phyloP scores from a whole-genome alignment of 2,113 vertebrate species.

The Ploceus nigricollis region DNA sequence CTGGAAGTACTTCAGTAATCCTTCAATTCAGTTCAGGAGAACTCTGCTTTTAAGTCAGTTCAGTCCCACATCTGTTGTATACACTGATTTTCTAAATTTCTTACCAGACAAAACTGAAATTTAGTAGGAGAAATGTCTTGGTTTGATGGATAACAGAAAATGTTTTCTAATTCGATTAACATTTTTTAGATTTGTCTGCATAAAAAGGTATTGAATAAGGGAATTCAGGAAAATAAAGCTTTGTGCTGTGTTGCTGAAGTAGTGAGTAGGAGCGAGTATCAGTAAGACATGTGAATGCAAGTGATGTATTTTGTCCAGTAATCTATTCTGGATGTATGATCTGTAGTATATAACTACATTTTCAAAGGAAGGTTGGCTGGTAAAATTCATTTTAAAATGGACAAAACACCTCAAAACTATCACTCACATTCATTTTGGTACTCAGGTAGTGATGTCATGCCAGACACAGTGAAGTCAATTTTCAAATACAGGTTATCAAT shows the following conservation, averaged over 20 bases:
- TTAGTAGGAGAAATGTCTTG: neutral
- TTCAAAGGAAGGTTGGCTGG: neutral
- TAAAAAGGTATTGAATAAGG: neutral
- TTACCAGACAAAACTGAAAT: neutral
- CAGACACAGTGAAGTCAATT: neutral
- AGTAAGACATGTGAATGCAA: neutral
- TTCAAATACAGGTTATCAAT: neutral
- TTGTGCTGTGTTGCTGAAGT: neutral
- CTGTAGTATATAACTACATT: neutral
- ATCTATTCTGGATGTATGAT: neutral
- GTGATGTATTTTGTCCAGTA: neutral
- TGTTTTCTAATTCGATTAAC: neutral
- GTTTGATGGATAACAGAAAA: neutral
- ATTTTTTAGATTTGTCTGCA: neutral
- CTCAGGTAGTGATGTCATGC: neutral
- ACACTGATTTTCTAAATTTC: neutral
- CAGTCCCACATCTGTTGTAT: neutral
- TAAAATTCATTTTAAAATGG: neutral
- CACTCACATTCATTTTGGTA: neutral
- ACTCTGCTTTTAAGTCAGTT: neutral
- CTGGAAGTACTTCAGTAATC: neutral
- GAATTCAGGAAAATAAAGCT: neutral
- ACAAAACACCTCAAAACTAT: neutral
- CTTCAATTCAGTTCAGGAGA: neutral
- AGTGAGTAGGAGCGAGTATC: neutral